A percentile compares a stretch with the other conserved stretches of the same genome.
phyloP scores from a whole-genome alignment of 1,140 invertebrate genomes.

The Oryctes rhinoceros region DNA sequence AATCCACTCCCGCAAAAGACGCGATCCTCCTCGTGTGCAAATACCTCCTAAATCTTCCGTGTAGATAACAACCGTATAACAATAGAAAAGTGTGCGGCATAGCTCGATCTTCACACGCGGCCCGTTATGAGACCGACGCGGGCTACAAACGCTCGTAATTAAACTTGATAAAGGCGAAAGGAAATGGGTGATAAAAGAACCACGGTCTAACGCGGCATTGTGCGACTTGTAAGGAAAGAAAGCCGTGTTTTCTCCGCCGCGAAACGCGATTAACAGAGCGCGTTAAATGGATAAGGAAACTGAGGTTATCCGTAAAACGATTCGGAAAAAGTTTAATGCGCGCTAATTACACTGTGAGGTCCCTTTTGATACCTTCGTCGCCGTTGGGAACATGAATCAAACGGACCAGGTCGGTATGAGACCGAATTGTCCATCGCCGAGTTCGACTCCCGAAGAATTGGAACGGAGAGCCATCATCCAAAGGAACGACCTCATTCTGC shows the following conservation, averaged over 20 bases:
- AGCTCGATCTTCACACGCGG: background rate
- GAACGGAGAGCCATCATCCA: slow-evolving; percentile 64
- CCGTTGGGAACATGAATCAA: background rate
- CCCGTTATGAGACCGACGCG: background rate
- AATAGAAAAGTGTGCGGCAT: too few species aligned
- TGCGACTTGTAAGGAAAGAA: slow-evolving; percentile 5
- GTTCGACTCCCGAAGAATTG: slow-evolving; percentile 57
- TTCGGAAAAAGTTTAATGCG: too few species aligned
- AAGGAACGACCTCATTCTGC: slow-evolving; percentile 73
- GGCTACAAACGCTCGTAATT: background rate
- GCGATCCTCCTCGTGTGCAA: too few species aligned
- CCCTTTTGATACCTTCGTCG: background rate
- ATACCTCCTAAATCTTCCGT: too few species aligned
- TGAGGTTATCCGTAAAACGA: too few species aligned
- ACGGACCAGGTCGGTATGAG: background rate
- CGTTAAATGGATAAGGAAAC: background rate
- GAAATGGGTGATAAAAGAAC: slow-evolving; percentile 31
- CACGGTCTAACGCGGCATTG: background rate
- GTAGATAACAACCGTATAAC: too few species aligned
- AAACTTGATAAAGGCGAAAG: slow-evolving; percentile 9
- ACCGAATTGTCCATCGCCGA: slow-evolving; percentile 48
- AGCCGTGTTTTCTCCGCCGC: background rate
- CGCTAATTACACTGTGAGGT: background rate
- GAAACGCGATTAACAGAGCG: background rate
- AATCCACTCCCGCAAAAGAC: too few species aligned